phyloP scores from a whole-genome alignment of 1,140 invertebrate genomes.

The Epicauta chinensis region DNA sequence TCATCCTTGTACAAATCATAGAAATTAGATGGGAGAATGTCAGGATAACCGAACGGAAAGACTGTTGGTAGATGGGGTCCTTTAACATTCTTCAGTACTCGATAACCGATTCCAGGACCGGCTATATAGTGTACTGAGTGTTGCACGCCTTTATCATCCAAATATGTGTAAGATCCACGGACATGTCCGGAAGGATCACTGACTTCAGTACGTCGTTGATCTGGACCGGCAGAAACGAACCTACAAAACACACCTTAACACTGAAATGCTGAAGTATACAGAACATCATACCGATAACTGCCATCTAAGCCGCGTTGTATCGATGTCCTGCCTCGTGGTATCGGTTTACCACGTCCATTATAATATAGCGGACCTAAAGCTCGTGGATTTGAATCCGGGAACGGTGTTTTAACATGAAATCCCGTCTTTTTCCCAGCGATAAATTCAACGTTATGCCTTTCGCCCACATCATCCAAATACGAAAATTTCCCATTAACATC shows the following conservation, averaged over 20 bases:
- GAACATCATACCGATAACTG: conserved; percentile 49
- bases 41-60: conserved; percentile 42
- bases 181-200: conserved; percentile 61
- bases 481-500: conserved; percentile 54
- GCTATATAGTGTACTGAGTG: conserved; percentile 65
- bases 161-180: conserved; percentile 64
- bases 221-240: conserved; percentile 63
- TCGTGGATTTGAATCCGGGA: conserved; percentile 54
- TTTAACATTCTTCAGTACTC: conserved; percentile 57
- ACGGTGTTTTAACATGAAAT: conserved; percentile 62
- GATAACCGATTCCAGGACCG: conserved; percentile 66
- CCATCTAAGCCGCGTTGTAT: conserved; percentile 56
- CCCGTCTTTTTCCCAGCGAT: conserved; percentile 64
- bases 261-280: no score
- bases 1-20: conserved; percentile 40
- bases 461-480: conserved; percentile 63
- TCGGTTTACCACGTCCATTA: conserved; percentile 48
- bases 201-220: conserved; percentile 62
- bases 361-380: conserved; percentile 52
- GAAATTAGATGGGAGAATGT: conserved; percentile 42
- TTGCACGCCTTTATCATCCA: conserved; percentile 67
- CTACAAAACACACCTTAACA: conserved; percentile 34
- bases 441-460: conserved; percentile 63
- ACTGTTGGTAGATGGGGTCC: conserved; percentile 49
- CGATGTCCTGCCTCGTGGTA: conserved; percentile 52